Base-by-base conservation (phyloP, 1,140 invertebrate genomes). In the Habropoda laboriosa region DNA sequence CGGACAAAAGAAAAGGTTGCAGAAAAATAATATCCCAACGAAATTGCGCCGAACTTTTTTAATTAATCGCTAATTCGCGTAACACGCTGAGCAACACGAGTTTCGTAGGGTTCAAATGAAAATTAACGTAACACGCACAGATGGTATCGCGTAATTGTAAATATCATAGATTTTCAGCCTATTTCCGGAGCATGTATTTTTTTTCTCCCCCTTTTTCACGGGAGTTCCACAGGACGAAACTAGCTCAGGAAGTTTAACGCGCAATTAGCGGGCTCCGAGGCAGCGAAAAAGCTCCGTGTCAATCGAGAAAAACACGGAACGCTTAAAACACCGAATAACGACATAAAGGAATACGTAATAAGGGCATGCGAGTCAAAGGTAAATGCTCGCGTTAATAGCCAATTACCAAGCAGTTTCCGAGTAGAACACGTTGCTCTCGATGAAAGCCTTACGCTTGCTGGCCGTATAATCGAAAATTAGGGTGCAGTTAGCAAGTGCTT, bases 341-440 rank as follows among this genome's bases (percentile, higher is more conserved):
- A 42, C 38, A 71, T 55, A 57, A 42, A 71, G 67, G 67, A 71
- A 71, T 71, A 71, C 35, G 35, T 71, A 57, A 71, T 71, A 71
- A 71, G 24, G 35, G 51, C 67, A 57, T 57, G 30, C 51, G 67
- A 71, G 67, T 55, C 67, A 57, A 71, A 71, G 67, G 67, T 71
- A 71, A 71, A 71, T 71, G 51, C 51, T 71, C 67, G 51, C 49
- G 67, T 55, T 71, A 71, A 71, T 71, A 71, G 67, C 51, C 67
- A 71, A 71, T 71, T 71, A 71, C 49, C 51, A 71, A 38, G 67
- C 67, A 71, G 67, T 71, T 71, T 51, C 67, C 47, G 18, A 16
- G 24, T 30, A 16, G 67, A 55, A 57, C 67, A 18, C 51, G 51
- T 55, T 57, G 35, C 67, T 57, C 51, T 57, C 53, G 35, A 40